Conservation (phyloP, 2,797 vertebrate species). For the Takifugu ocellatus region DNA sequence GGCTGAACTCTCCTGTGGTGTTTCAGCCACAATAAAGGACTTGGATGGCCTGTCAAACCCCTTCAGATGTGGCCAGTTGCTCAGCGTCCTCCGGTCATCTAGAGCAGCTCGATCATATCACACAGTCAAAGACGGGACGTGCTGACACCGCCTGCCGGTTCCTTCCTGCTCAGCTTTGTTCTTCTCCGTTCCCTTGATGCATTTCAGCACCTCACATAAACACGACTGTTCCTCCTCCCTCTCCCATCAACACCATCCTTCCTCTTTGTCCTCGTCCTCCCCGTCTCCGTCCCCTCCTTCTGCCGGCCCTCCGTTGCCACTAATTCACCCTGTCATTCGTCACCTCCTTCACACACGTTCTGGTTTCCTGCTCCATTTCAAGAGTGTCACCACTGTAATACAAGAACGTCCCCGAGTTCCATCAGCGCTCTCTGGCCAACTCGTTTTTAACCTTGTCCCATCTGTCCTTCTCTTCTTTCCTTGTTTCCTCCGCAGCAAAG, state of each 20-base stretch:
- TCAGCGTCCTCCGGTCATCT: constrained; percentile 9
- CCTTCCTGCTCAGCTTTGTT: not conserved
- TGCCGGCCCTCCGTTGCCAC: constrained; percentile 22
- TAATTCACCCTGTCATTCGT: constrained; percentile 38
- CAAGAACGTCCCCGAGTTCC: constrained; percentile 36
- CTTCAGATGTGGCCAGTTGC: constrained; percentile 8
- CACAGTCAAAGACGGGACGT: constrained; percentile 11
- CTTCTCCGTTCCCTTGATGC: not conserved
- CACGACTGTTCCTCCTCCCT: not conserved
- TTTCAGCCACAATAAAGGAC: constrained; percentile 33
- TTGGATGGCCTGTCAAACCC: constrained; percentile 17
- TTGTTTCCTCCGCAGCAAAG: constrained; percentile 52
- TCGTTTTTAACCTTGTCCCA: constrained; percentile 50
- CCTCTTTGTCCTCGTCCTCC: not conserved
- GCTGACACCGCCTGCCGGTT: not conserved
- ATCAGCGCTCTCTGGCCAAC: constrained; percentile 33
- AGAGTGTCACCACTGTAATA: constrained; percentile 47
- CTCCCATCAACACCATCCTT: not conserved
- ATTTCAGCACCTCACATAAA: not conserved
- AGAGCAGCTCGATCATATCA: constrained; percentile 15
- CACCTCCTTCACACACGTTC: constrained; percentile 42
- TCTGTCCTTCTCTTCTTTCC: constrained; percentile 17
- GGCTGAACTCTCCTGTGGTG: constrained; percentile 23
- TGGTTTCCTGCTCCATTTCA: constrained; percentile 59
- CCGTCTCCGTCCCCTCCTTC: constrained; percentile 3